phyloP scores from a whole-genome alignment of 2,113 vertebrate species.

The Tragelaphus scriptus region DNA sequence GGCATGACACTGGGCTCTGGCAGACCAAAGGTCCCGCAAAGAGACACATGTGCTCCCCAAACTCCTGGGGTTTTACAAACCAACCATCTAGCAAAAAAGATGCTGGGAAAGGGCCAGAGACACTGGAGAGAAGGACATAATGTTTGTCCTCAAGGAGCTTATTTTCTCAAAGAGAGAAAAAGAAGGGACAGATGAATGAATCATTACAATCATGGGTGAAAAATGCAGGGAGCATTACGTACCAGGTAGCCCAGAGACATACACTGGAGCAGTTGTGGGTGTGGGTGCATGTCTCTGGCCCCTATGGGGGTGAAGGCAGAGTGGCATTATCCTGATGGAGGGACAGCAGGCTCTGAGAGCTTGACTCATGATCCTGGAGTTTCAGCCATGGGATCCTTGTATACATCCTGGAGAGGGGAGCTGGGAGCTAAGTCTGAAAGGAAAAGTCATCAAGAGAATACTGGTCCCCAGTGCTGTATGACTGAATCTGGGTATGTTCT shows the following conservation, averaged over 20 bases:
- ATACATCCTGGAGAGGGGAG: too few relatives aligned
- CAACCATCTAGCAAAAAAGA: not conserved
- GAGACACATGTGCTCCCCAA: not conserved
- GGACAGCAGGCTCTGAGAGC: not conserved
- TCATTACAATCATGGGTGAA: too few relatives aligned
- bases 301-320: not conserved
- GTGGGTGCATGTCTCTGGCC: not conserved
- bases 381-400: too few relatives aligned
- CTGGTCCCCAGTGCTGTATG: too few relatives aligned
- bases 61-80: not conserved
- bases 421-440: not conserved
- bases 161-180: not conserved
- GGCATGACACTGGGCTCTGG: not conserved
- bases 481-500: not conserved
- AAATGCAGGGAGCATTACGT: not conserved
- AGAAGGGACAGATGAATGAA: not conserved
- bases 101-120: too few relatives aligned
- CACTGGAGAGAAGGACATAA: not conserved
- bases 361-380: not conserved
- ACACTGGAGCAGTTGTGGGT: not conserved
- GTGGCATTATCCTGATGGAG: too few relatives aligned
- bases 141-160: not conserved
- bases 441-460: not conserved
- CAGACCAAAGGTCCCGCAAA: fast-evolving
- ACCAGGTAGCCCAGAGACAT: not conserved